Evolutionary conservation across 2,113 vertebrate genomes (phyloP).

Genomic region (Dendropsophus ebraccatus): DNA sequence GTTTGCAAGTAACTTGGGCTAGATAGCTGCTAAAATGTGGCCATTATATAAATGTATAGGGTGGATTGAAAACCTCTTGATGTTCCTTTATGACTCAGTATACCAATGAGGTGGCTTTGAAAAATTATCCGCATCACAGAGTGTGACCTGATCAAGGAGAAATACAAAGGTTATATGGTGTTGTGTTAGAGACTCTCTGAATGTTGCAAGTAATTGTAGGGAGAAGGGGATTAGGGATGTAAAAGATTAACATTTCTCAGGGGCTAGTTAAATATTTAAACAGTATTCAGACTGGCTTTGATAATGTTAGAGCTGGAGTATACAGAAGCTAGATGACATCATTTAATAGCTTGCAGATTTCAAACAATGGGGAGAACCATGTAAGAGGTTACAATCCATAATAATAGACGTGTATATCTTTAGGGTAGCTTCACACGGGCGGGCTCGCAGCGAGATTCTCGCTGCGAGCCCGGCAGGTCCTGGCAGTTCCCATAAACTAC

Average conservation of each 20-base stretch:
- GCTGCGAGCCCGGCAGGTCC: too few relatives aligned
- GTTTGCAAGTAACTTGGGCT: neutral
- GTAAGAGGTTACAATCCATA: neutral
- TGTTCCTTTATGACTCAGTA: conserved; percentile 14
- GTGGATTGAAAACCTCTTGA: neutral
- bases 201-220: conserved; percentile 45
- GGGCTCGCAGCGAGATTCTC: too few relatives aligned
- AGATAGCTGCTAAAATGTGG: neutral
- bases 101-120: conserved; percentile 28
- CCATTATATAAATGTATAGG: neutral
- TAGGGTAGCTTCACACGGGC: too few relatives aligned
- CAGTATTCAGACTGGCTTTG: conserved; percentile 24
- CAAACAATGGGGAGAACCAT: conserved; percentile 1
- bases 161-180: conserved; percentile 26
- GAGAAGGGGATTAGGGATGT: conserved; percentile 48
- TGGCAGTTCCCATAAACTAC: too few relatives aligned
- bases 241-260: conserved; percentile 54
- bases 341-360: conserved; percentile 16
- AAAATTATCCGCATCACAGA: conserved; percentile 32
- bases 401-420: neutral
- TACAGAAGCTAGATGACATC: conserved; percentile 16
- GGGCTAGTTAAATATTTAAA: conserved; percentile 52
- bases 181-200: neutral
- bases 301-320: conserved; percentile 27
- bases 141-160: conserved; percentile 50